These are phyloP conservation scores for Montipora sp. DNA, from an alignment of 64 coral and sea anemone genomes.

Conservation along the genomic window DNA sequence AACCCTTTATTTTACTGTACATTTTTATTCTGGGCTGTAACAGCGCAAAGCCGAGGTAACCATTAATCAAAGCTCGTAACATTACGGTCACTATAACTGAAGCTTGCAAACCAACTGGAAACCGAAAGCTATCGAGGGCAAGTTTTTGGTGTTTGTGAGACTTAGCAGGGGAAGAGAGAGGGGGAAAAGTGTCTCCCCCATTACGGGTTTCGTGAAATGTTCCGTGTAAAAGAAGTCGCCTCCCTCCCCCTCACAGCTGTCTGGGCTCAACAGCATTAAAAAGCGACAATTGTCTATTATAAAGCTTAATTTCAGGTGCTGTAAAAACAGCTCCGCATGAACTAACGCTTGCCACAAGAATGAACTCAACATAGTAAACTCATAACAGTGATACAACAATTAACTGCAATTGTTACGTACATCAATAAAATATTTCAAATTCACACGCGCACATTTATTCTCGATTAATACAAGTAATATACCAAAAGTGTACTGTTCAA, in stretches of 20 bases:
- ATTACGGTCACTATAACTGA: background rate
- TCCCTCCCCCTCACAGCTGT: background rate
- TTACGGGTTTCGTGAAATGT: background rate
- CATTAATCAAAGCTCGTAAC: background rate
- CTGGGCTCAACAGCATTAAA: background rate
- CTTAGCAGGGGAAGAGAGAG: background rate
- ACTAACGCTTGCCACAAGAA: background rate
- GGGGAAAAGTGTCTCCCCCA: background rate
- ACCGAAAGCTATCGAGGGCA: background rate
- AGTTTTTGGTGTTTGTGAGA: background rate
- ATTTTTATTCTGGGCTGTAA: background rate
- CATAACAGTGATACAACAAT: background rate
- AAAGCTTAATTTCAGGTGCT: background rate
- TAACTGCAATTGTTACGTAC: background rate
- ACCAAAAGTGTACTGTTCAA: background rate
- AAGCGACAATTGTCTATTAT: background rate
- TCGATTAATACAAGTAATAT: background rate
- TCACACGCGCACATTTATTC: background rate
- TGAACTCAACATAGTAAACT: background rate
- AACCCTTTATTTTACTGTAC: background rate
- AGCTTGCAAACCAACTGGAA: background rate
- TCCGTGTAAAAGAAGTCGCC: background rate
- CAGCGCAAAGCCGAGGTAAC: background rate
- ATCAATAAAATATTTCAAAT: conserved; percentile 1
- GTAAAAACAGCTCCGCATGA: background rate